Base-by-base conservation (phyloP, 2,113 vertebrate species). In the Pteropus alecto region DNA sequence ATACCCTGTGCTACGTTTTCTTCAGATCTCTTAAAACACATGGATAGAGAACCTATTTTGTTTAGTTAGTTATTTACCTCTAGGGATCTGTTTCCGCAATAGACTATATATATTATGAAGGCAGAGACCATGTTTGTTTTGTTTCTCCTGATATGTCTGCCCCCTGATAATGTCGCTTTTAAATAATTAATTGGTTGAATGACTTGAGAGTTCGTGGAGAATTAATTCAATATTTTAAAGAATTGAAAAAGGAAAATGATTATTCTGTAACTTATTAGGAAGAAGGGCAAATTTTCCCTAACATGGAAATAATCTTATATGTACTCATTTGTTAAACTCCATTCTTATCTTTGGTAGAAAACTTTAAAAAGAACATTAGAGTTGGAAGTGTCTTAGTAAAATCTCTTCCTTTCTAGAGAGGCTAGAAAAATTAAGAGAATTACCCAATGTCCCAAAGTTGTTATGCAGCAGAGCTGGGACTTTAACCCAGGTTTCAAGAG, bases 221-320 rank as follows among this genome's bases (percentile, higher is more conserved):
- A 65, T 87, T 93, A 60, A 51, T 28, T 96, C 63, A 78, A 79
- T 93, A 77, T 76, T 76, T 74, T 93, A 93, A 93, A 67, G 30
- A 91, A 46, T 41, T 94, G 13, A 30, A 65, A 86, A 96, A 76
- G 15, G 2, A 58, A 58, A 84, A 56, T 0, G 68, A 9, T 61
- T 93, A 74, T 83, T 82, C 28, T 94, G 7, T 96, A 92, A 74
- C 2, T 70, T 82, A 46, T 71, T 92, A 73, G 61, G 28, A 79
- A 70, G 0, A 77, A 60, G 21, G n/a, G 8, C 1, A 96, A 54
- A 77, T 85, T 63, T 30, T 38, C 21, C 26, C 81, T 77, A 73
- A 93, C 77, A 48, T 81, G 28, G 60, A 90, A 78, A 60, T 82
- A 92, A 24, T 58, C 43, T 58, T 94, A 87, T 63, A 51, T 11